Evolutionary conservation across 1,140 invertebrate species (phyloP), one percentile per base, ranked within the genome.

Genomic region (Leptonema lineaticorne): DNA sequence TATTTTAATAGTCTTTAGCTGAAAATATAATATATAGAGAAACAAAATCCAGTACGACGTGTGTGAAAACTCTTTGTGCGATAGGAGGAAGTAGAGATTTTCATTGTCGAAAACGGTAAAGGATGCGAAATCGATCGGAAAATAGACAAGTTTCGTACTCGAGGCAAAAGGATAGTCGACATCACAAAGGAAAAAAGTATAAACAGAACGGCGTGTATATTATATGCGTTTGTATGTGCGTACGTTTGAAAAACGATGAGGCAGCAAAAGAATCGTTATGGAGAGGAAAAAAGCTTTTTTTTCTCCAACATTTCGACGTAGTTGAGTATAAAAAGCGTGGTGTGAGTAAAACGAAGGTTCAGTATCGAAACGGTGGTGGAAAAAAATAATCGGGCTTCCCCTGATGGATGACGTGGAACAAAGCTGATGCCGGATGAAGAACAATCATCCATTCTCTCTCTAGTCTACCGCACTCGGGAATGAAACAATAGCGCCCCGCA

Each of bases 381-480:
- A 26, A 3, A 53, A 53, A 53, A 53, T 22, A 53, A 53, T 20
- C 11, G 11, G 22, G 50, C 50, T 26, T 53, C 22, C 22, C 50
- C 24, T 22, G 50, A 53, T 22, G 24, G 50, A 53, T 26, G 50
- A 53, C 16, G 46, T 2, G 20, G 46, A 53, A 53, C 50, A 53
- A 53, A 53, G 50, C 22, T 7, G 8, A 24, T 4, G 46, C 16
- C 46, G 50, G 24, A 11, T 41, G 37, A 41, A 41, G 24, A 53
- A 53, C 50, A 53, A 53, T 53, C 18, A 53, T 53, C 50, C 22
- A 24, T 53, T 11, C 50, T 24, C 50, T n/a, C n/a, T n/a, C n/a
- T n/a, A n/a, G n/a, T n/a, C n/a, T n/a, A n/a, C n/a, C n/a, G n/a
- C n/a, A n/a, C 50, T 26, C 50, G 22, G 22, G 7, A 26, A 26